phyloP scores from a whole-genome alignment of 2,797 vertebrate species.

The Silurus aristotelis region DNA sequence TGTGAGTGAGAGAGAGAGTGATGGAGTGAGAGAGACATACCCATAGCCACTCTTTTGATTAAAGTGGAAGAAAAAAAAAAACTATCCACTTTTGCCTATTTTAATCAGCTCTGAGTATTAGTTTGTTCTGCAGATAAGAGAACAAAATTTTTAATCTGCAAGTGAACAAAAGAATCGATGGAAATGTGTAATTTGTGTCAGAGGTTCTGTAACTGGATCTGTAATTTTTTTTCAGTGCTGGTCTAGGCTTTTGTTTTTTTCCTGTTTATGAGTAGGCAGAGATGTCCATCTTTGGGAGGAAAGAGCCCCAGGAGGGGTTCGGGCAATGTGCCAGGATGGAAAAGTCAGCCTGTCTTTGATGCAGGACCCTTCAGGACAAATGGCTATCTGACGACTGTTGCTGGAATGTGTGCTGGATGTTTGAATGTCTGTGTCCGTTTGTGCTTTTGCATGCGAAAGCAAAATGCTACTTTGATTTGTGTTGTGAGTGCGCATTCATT shows the following conservation, averaged over 20 bases:
- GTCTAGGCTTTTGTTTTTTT: constrained; percentile 51
- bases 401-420: background rate
- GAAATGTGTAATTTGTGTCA: constrained; percentile 41
- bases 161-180: constrained; percentile 57
- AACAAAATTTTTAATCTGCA: constrained; percentile 53
- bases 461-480: constrained; percentile 1
- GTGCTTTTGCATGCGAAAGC: constrained; percentile 11
- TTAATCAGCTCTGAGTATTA: constrained; percentile 57
- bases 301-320: constrained; percentile 22
- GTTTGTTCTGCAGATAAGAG: constrained; percentile 53
- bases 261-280: constrained; percentile 39
- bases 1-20: background rate
- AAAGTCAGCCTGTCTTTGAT: constrained; percentile 32
- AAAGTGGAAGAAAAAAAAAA: constrained; percentile 28
- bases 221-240: constrained; percentile 7
- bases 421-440: constrained; percentile 17
- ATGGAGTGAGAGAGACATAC: constrained; percentile 8
- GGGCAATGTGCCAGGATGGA: constrained; percentile 38
- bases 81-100: constrained; percentile 51
- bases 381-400: constrained; percentile 23
- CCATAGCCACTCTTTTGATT: constrained; percentile 44
- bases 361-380: constrained; percentile 43
- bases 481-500: constrained; percentile 10
- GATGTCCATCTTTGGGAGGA: constrained; percentile 33
- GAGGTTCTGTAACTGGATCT: constrained; percentile 18